Evolutionary conservation across 1,140 invertebrate genomes (phyloP), one percentile per base, ranked within the genome.

Genomic region (Drosophila nigromelanica): DNA sequence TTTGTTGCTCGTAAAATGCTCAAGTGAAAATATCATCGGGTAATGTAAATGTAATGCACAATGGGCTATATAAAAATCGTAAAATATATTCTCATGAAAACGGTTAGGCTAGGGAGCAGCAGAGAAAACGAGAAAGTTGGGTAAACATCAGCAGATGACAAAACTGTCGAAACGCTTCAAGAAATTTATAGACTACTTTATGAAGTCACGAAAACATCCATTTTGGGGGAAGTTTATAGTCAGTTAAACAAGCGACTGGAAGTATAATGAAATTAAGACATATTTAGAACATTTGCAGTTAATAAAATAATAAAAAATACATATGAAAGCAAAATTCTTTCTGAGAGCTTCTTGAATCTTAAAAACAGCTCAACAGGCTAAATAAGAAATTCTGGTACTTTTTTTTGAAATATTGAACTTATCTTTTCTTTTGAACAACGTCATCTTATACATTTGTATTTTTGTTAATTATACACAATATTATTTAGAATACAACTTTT

Each of bases 1-100:
- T 89, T 89, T 89, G 80, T 85, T 76, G 85, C 70, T 89, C 83
- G 83, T 89, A 89, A 89, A 87, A 79, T 76, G 64, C 73, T 80
- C 73, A 62, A 87, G 83, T 87, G 83, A 83, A 80, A 72, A 78
- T 80, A 79, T 73, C 72, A 59, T 76, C 52, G 69, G 66, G 42
- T 48, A 67, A 75, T 76, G 76, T 67, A 60, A 69, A 83, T 67
- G 60, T 83, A 72, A 85, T 83, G 75, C 75, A 77, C 48, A 68
- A 80, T 69, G 66, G 62, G 79, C 76, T 63, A 87, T 87, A 87
- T 82, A 87, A 87, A 87, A 87, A 80, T 87, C 82, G 82, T 87
- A 87, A 86, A 87, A 87, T 86, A 77, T 85, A 78, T 59, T 24
- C 54, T 5, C n/a, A 43, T 6, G 35, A 33, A 51, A 24, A 14